Percentiles rank a stretch among this genome's conserved stretches.
Conservation (phyloP, 1,140 invertebrate species). For the Drosophila sulfurigaster region DNA sequence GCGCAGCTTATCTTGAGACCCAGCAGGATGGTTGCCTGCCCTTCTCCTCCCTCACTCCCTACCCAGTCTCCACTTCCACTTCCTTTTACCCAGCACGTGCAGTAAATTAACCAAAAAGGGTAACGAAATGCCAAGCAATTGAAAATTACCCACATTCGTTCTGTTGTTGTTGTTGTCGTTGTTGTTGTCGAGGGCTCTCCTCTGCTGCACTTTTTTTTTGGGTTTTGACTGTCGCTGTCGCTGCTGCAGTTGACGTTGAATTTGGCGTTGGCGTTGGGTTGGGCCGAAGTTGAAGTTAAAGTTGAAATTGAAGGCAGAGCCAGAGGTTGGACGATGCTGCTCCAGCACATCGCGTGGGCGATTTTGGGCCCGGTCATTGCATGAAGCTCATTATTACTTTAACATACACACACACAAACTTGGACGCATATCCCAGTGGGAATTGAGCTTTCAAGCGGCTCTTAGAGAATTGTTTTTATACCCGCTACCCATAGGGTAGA, state of each 20-base stretch:
- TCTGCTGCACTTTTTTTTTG: conserved; percentile 21
- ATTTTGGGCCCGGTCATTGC: conserved; percentile 65
- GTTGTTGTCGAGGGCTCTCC: conserved; percentile 17
- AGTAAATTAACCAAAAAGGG: conserved; percentile 73
- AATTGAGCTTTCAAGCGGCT: background rate
- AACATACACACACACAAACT: conserved; percentile 46
- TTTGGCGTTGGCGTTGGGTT: conserved; percentile 51
- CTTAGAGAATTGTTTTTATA: background rate
- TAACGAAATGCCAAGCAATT: conserved; percentile 73
- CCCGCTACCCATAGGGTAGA: too few species aligned
- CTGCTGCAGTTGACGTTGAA: conserved; percentile 32
- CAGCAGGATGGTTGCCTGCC: conserved; percentile 44
- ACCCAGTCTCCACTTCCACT: conserved; percentile 29
- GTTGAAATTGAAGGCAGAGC: conserved; percentile 18
- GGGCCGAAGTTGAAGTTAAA: conserved; percentile 41
- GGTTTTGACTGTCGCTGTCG: background rate
- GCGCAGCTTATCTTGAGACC: conserved; percentile 16
- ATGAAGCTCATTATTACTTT: conserved; percentile 64
- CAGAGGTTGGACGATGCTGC: conserved; percentile 28
- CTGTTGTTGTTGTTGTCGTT: conserved; percentile 2
- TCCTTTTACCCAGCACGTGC: conserved; percentile 44
- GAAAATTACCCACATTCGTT: conserved; percentile 63
- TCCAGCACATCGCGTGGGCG: conserved; percentile 66
- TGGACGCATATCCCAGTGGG: conserved; percentile 3
- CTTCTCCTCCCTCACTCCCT: conserved; percentile 19